phyloP scores from a whole-genome alignment of 2,113 vertebrate species.

The Cyprinodon tularosa region DNA sequence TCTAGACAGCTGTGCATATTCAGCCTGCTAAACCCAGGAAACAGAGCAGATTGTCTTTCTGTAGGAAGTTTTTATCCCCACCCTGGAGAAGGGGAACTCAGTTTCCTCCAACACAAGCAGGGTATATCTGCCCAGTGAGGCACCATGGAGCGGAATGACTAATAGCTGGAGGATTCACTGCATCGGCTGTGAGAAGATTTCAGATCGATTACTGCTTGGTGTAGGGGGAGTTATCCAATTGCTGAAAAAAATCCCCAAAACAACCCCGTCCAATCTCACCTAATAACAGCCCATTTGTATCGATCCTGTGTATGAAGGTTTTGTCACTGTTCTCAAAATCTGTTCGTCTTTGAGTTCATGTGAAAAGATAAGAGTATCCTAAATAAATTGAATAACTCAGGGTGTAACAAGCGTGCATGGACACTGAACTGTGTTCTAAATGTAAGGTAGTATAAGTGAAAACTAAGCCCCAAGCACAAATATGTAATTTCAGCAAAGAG shows the following conservation, averaged over 20 bases:
- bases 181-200: constrained; percentile 32
- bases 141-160: constrained; percentile 29
- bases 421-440: constrained; percentile 30
- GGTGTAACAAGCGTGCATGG: constrained; percentile 5
- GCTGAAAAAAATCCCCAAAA: constrained; percentile 39
- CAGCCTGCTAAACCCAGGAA: constrained; percentile 15
- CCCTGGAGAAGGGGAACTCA: constrained; percentile 24
- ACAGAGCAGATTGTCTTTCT: constrained; percentile 42
- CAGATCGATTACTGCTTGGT: constrained; percentile 49
- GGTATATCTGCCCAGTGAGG: constrained; percentile 11
- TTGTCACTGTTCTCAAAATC: constrained; percentile 35
- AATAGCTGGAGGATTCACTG: constrained; percentile 32
- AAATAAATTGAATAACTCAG: constrained; percentile 9
- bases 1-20: constrained; percentile 10
- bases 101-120: constrained; percentile 24
- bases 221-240: constrained; percentile 49
- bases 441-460: constrained; percentile 7
- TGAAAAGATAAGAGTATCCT: constrained; percentile 19
- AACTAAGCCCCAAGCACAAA: neutral
- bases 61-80: constrained; percentile 21
- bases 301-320: constrained; percentile 38
- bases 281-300: constrained; percentile 46
- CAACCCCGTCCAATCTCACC: constrained; percentile 43
- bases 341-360: constrained; percentile 5
- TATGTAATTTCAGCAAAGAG: constrained; percentile 25